phyloP scores from a whole-genome alignment of 2,113 vertebrate genomes.

The Spea multiplicata region DNA sequence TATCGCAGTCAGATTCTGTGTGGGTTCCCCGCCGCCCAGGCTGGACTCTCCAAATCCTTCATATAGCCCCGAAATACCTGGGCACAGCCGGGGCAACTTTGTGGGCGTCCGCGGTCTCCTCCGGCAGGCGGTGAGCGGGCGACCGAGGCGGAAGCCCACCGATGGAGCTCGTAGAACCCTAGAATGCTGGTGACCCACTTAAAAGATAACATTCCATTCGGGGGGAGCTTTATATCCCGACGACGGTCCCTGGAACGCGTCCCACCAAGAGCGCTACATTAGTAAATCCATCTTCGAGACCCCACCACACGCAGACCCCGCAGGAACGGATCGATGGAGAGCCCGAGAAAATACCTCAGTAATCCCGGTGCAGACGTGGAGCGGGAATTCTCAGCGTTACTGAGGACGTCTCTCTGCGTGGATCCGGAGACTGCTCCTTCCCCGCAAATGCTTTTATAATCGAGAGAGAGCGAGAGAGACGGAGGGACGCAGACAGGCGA shows the following conservation, averaged over 20 bases:
- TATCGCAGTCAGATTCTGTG: not conserved
- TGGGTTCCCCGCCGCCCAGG: not conserved
- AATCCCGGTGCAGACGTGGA: not conserved
- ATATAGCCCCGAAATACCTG: not conserved
- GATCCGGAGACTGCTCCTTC: not conserved
- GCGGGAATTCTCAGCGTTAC: not conserved
- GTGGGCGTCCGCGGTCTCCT: not conserved
- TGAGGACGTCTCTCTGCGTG: not conserved
- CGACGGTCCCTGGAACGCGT: not conserved
- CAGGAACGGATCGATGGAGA: not conserved
- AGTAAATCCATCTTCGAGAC: not conserved
- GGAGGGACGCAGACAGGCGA: not conserved
- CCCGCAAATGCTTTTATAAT: not conserved
- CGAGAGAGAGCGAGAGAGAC: not conserved
- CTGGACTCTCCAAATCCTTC: constrained; percentile 6
- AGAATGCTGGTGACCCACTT: not conserved
- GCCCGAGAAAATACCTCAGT: not conserved
- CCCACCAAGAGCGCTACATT: not conserved
- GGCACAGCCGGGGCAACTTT: not conserved
- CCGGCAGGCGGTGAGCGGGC: not conserved
- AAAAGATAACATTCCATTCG: constrained; percentile 15
- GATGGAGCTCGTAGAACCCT: not conserved
- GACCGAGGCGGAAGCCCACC: not conserved
- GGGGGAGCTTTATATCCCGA: not conserved
- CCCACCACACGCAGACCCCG: not conserved